Percentiles rank a stretch among this genome's conserved stretches.
phyloP scores from a whole-genome alignment of 2,797 vertebrate genomes.

The Carapus acus region DNA sequence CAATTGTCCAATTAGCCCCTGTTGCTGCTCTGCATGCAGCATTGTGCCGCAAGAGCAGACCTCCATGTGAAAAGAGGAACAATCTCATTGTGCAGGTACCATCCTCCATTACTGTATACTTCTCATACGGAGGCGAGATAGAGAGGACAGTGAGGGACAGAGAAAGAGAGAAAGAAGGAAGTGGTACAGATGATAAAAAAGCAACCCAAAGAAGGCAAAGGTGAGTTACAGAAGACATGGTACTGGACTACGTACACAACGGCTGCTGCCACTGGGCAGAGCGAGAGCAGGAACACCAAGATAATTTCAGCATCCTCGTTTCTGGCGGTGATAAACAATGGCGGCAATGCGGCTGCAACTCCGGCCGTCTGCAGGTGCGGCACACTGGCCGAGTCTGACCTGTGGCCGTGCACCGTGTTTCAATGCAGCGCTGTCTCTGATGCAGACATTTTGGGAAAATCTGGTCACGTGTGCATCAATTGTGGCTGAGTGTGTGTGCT shows the following conservation, averaged over 20 bases:
- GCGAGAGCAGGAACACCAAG: constrained; percentile 54
- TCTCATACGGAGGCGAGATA: constrained; percentile 25
- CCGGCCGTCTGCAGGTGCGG: constrained; percentile 45
- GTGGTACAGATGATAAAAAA: constrained; percentile 36
- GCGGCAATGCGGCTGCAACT: constrained; percentile 54
- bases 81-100: constrained; percentile 22
- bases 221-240: too few relatives aligned
- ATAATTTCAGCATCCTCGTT: constrained; percentile 69
- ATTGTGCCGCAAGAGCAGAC: constrained; percentile 35
- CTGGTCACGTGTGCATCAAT: constrained; percentile 33
- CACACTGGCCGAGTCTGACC: constrained; percentile 52
- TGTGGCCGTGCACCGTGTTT: constrained; percentile 46
- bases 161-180: constrained; percentile 2
- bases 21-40: constrained; percentile 42
- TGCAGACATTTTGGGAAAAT: constrained; percentile 28
- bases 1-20: constrained; percentile 23
- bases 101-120: constrained; percentile 42
- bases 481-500: constrained; percentile 33
- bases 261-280: constrained; percentile 35
- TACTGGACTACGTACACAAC: too few relatives aligned
- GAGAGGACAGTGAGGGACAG: constrained; percentile 29
- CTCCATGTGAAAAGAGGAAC: constrained; percentile 37
- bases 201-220: constrained; percentile 40
- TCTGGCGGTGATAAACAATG: constrained; percentile 68
- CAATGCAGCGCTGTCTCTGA: constrained; percentile 37